phyloP scores from a whole-genome alignment of 2,888 invertebrate species.

The Trypoxylon attenuatum region DNA sequence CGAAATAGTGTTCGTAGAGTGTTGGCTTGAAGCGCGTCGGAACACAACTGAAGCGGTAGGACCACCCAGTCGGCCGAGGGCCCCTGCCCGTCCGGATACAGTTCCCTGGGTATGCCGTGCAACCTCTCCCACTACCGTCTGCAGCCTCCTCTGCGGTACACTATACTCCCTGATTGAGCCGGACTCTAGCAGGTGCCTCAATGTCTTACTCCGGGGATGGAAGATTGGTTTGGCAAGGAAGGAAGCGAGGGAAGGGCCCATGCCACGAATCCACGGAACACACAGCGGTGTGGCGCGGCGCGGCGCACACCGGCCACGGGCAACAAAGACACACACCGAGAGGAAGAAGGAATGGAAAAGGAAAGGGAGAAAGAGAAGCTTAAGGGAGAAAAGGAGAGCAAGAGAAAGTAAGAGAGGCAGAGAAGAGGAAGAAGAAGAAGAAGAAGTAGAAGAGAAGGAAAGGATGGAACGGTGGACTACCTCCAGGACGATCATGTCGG shows the following conservation, averaged over 20 bases:
- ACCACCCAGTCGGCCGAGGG: constrained; percentile 74
- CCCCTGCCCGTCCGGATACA: constrained; percentile 68
- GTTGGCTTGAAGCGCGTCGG: constrained; percentile 73
- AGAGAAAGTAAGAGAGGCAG: constrained; percentile 5
- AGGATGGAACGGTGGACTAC: not conserved
- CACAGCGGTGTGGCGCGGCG: constrained; percentile 14
- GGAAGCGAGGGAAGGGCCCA: constrained; percentile 24
- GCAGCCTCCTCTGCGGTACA: constrained; percentile 52
- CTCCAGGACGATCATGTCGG: constrained; percentile 5
- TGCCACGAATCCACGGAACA: constrained; percentile 34
- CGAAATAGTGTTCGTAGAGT: constrained; percentile 66
- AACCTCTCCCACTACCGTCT: constrained; percentile 69
- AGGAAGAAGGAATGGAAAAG: not conserved
- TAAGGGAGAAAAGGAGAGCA: not conserved
- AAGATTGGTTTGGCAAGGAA: constrained; percentile 66
- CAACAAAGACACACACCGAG: no score
- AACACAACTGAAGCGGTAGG: constrained; percentile 74
- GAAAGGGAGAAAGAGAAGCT: not conserved
- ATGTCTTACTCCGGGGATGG: constrained; percentile 73
- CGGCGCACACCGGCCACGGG: no score
- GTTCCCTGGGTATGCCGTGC: constrained; percentile 67
- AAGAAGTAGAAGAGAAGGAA: constrained; percentile 4
- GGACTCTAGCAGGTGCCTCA: constrained; percentile 73
- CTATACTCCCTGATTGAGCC: constrained; percentile 69
- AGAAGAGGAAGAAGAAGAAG: constrained; percentile 7